Conservation (phyloP, 2,113 vertebrate species). For the Calcarius ornatus region DNA sequence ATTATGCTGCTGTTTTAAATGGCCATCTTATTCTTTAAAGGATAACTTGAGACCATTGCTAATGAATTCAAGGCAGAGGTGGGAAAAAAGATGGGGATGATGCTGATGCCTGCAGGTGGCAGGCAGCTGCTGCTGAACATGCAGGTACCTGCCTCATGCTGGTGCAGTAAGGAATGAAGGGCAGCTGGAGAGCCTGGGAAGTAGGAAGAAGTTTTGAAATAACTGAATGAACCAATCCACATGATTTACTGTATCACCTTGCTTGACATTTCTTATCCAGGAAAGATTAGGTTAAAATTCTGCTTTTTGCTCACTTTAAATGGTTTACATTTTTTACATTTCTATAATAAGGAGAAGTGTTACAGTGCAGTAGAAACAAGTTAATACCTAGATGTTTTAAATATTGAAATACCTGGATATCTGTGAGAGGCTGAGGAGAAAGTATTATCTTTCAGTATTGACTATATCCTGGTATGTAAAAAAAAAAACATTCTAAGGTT, state of each 20-base stretch:
- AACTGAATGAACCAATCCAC: background rate
- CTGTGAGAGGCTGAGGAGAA: background rate
- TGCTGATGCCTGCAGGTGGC: background rate
- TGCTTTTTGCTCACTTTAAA: background rate
- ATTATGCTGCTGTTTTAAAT: background rate
- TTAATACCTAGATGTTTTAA: background rate
- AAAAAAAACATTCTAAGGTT: background rate
- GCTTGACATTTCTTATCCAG: background rate
- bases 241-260: background rate
- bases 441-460: background rate
- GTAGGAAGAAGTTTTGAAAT: background rate
- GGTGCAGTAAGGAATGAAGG: background rate
- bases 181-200: background rate
- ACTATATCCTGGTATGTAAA: background rate
- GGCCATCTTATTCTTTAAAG: background rate
- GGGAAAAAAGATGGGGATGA: too few species aligned
- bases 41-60: background rate
- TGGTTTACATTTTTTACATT: background rate
- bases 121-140: background rate
- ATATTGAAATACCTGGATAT: background rate
- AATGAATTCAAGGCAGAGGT: background rate
- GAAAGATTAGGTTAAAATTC: background rate
- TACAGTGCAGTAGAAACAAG: background rate
- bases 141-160: background rate
- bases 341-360: background rate